Conservation (phyloP, 2,888 invertebrate genomes). For the Caenorhabditis wallacei region DNA sequence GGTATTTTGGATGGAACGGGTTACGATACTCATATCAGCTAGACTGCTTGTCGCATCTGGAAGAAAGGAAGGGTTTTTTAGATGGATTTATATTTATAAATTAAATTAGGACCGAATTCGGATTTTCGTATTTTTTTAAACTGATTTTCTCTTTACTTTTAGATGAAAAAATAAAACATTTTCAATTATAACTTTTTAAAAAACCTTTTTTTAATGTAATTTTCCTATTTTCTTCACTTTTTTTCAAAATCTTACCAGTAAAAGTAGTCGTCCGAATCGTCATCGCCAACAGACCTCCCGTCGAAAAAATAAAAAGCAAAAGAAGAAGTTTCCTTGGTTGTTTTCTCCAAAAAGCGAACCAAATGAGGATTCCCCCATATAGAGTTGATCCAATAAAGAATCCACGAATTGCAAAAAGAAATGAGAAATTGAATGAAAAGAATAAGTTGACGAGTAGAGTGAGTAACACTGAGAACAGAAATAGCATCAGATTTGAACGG, state of each 20-base stretch:
- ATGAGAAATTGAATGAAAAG: constrained; percentile 42
- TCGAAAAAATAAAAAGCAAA: constrained; percentile 55
- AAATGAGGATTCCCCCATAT: constrained; percentile 59
- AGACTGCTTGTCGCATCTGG: constrained; percentile 36
- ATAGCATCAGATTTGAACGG: constrained; percentile 60
- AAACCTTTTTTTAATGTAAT: not conserved
- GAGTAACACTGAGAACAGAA: constrained; percentile 32
- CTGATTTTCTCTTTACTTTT: no score
- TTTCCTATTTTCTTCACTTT: not conserved
- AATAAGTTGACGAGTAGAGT: constrained; percentile 44
- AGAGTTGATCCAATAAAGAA: constrained; percentile 55
- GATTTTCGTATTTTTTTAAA: no score
- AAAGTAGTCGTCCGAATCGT: constrained; percentile 17
- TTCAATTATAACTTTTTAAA: no score
- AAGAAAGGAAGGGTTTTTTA: no score
- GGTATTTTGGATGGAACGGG: constrained; percentile 44
- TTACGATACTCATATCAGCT: constrained; percentile 40
- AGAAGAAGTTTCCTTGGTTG: constrained; percentile 55
- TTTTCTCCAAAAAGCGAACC: constrained; percentile 68
- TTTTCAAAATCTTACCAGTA: constrained; percentile 15
- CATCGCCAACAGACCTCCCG: constrained; percentile 58
- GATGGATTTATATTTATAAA: no score
- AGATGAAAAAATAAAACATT: no score
- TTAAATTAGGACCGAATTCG: no score
- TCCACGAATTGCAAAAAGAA: constrained; percentile 52